Conservation (phyloP, 2,797 vertebrate genomes). For the Galagoides demidoff region DNA sequence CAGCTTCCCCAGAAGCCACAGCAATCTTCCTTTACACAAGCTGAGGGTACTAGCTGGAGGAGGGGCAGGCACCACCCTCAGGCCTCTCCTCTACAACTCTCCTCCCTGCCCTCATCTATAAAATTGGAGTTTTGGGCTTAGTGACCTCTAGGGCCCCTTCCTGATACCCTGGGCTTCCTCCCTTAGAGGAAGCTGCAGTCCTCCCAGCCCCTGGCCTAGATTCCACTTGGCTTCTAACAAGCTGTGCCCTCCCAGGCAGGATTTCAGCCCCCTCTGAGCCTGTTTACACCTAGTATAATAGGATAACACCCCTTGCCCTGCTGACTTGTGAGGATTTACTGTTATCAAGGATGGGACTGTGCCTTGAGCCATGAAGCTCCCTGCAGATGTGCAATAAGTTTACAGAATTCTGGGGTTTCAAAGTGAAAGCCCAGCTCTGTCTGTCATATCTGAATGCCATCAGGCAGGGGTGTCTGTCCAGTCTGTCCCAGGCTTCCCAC, state of each 20-base stretch:
- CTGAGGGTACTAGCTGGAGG: background rate
- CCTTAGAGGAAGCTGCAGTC: background rate
- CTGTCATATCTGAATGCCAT: background rate
- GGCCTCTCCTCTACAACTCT: too few species aligned
- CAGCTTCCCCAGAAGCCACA: background rate
- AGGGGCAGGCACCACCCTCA: background rate
- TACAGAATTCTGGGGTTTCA: too few species aligned
- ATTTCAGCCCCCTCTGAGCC: background rate
- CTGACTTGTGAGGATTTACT: background rate
- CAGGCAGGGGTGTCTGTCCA: background rate
- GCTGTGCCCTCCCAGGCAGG: background rate
- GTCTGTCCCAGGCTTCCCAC: background rate
- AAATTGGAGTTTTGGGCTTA: background rate
- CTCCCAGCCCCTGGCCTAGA: background rate
- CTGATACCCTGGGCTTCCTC: background rate
- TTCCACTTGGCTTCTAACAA: background rate
- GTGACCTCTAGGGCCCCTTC: background rate
- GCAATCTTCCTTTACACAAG: background rate
- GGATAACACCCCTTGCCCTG: background rate
- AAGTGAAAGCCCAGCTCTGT: background rate
- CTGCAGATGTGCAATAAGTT: background rate
- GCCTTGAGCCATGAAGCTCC: background rate
- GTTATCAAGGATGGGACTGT: background rate
- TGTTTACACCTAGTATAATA: background rate
- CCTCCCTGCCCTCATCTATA: background rate